Base-by-base conservation (phyloP, 2,113 vertebrate genomes). In the Alethe castanea region DNA sequence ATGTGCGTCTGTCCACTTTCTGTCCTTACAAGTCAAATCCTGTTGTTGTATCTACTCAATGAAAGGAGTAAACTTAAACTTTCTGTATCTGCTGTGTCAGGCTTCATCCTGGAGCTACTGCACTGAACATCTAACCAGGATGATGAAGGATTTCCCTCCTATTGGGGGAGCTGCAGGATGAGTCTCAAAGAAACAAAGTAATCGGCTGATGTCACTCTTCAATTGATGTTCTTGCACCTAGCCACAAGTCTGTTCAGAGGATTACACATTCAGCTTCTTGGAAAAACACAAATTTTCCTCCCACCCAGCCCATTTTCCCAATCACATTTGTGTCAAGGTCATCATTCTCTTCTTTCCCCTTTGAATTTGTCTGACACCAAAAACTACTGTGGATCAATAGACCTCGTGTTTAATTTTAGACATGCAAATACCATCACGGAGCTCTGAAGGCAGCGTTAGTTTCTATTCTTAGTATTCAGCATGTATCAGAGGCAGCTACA, bases 401-500 rank as follows among this genome's bases (percentile, higher is more conserved):
- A 29, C 36, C 9, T 90, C 5, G 7, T 0, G 0, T 47, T 82
- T 79, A 19, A 15, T 72, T 93, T 88, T 48, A 69, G 81, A 47
- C 29, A 26, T 35, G 31, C 6, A 56, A 64, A 71, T 42, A 40
- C 54, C 15, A 2, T 3, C 19, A 3, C 0, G 3, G 42, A 76
- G 67, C 74, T 53, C 5, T 52, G 74, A 61, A 56, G 45, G 35
- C 42, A 48, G 13, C 9, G 12, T 3, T 79, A 35, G 24, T 56
- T 83, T 70, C 67, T 83, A 5, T 66, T 92, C 50, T 71, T 83
- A 65, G 29, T 72, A 53, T 67, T 81, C 67, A 82, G 74, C 33
- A 56, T 0, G 0, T 60, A 57, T 18, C 57, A 77, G 67, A 69
- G 83, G 54, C 76, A 66, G 28, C 77, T 81, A 31, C 40, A 40